Evolutionary conservation across 2,113 vertebrate genomes (phyloP).

Genomic region (Gnathonemus echidnorhynchus): DNA sequence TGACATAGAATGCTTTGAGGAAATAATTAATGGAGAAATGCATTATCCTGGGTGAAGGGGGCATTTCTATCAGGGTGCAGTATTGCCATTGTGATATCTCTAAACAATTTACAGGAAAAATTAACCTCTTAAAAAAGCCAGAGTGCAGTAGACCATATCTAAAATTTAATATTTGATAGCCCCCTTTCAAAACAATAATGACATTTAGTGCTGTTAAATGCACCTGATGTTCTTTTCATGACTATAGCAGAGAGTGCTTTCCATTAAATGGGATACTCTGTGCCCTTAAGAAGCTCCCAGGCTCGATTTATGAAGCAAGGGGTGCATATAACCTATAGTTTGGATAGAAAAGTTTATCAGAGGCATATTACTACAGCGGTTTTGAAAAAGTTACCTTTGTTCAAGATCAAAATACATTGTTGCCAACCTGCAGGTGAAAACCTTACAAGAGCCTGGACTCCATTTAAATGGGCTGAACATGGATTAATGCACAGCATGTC

Average conservation of each 20-base stretch:
- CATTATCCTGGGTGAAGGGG: neutral
- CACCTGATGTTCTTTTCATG: neutral
- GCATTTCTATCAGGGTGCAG: neutral
- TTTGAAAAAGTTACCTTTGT: neutral
- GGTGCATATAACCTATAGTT: neutral
- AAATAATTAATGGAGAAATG: neutral
- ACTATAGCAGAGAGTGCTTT: neutral
- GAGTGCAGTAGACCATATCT: neutral
- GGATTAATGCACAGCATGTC: neutral
- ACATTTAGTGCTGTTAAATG: neutral
- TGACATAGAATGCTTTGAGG: neutral
- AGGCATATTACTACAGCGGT: neutral
- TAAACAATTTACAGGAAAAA: neutral
- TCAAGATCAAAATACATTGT: neutral
- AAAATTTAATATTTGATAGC: neutral
- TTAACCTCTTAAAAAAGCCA: neutral
- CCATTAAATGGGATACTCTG: neutral
- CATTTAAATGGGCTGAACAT: neutral
- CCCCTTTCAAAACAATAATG: neutral
- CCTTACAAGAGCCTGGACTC: neutral
- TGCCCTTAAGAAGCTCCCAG: neutral
- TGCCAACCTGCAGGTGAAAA: neutral
- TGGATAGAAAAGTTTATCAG: neutral
- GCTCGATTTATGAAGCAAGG: neutral
- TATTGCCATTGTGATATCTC: neutral